Percentiles rank a stretch among this genome's conserved stretches.
phyloP scores from a whole-genome alignment of 2,888 invertebrate genomes.

The Hypselothyrea guttata region DNA sequence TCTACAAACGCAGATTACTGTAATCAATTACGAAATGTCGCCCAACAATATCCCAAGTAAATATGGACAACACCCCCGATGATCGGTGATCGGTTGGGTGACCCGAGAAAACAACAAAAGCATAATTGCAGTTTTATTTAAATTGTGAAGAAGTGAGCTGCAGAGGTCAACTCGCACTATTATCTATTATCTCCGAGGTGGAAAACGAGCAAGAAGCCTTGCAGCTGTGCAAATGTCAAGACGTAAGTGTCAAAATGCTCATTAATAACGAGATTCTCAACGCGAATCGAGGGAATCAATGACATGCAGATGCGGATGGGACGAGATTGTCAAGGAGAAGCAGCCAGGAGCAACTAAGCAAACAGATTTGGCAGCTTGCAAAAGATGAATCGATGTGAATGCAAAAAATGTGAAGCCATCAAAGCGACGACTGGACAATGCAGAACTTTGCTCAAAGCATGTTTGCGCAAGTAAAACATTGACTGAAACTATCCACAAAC shows the following conservation, averaged over 20 bases:
- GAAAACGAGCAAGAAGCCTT: conserved; percentile 56
- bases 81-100: conserved; percentile 29
- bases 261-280: conserved; percentile 79
- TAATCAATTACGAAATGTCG: too few relatives aligned
- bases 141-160: conserved; percentile 48
- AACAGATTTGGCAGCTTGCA: conserved; percentile 64
- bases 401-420: conserved; percentile 74
- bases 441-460: conserved; percentile 76
- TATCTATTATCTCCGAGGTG: conserved; percentile 16
- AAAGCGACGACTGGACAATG: conserved; percentile 75
- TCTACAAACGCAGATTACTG: too few relatives aligned
- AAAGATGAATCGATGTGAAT: conserved; percentile 80
- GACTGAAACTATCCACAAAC: conserved; percentile 48
- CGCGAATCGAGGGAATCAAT: conserved; percentile 41
- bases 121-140: conserved; percentile 68
- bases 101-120: conserved; percentile 36
- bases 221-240: conserved; percentile 80
- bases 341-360: conserved; percentile 37
- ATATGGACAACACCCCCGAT: not conserved
- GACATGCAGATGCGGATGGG: conserved; percentile 41
- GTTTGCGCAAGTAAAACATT: conserved; percentile 71
- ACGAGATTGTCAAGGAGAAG: conserved; percentile 20
- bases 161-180: conserved; percentile 37
- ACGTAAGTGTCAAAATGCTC: conserved; percentile 81
- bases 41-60: conserved; percentile 7